A percentile compares a stretch with the other conserved stretches of the same genome.
These are phyloP conservation scores for Antheraea assamensis DNA, from an alignment of 2,888 invertebrate genomes.

Conservation along the genomic window DNA sequence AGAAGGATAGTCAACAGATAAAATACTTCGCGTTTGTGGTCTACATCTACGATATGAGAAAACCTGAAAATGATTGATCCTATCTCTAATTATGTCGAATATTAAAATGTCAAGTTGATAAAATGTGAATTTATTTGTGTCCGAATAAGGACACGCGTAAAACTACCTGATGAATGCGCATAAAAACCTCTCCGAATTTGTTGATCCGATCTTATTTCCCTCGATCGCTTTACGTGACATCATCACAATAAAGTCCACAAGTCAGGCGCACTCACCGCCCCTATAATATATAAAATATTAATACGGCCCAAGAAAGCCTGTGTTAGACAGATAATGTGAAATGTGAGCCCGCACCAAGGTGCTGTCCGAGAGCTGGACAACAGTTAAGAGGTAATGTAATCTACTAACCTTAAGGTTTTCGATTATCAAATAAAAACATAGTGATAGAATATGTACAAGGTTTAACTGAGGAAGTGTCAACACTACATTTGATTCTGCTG, in stretches of 20 bases:
- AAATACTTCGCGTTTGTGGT: no score
- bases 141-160: background rate
- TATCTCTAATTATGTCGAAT: no score
- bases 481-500: background rate
- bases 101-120: background rate
- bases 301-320: conserved; percentile 27
- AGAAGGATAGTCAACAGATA: no score
- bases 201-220: conserved; percentile 8
- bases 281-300: conserved; percentile 29
- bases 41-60: no score
- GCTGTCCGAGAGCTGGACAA: background rate
- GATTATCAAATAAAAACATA: background rate
- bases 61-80: no score
- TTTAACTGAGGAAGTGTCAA: background rate
- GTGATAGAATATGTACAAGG: background rate
- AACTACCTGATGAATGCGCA: background rate
- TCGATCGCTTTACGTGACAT: conserved; percentile 10
- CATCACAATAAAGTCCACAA: conserved; percentile 20
- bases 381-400: background rate
- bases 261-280: conserved; percentile 10
- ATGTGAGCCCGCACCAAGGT: conserved; percentile 19
- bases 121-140: background rate
- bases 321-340: conserved; percentile 32
- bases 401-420: background rate
- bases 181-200: background rate